phyloP scores from a whole-genome alignment of 2,888 invertebrate genomes.

The Marronus borbonicus region DNA sequence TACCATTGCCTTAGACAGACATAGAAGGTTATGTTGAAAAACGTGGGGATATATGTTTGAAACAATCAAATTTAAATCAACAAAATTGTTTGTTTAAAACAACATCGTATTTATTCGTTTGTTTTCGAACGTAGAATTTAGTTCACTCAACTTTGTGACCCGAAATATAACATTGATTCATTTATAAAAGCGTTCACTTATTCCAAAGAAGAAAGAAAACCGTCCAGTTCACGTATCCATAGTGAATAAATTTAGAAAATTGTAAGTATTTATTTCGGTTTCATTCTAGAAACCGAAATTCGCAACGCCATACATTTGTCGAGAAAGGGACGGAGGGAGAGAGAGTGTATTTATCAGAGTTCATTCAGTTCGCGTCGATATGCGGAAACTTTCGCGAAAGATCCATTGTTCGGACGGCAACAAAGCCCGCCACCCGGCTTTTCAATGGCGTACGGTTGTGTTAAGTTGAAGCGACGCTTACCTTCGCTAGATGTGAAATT shows the following conservation, averaged over 20 bases:
- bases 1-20: too few relatives aligned
- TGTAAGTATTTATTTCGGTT: too few relatives aligned
- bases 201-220: background rate
- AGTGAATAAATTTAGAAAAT: background rate
- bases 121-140: too few relatives aligned
- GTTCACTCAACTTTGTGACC: background rate
- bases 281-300: background rate
- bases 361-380: slow-evolving; percentile 4
- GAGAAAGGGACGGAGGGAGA: background rate
- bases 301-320: background rate
- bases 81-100: too few relatives aligned
- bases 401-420: background rate
- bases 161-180: background rate
- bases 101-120: too few relatives aligned
- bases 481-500: too few relatives aligned
- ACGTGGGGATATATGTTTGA: too few relatives aligned
- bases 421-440: background rate
- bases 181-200: background rate
- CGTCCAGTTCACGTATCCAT: background rate
- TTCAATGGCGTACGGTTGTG: background rate
- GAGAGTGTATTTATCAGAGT: background rate
- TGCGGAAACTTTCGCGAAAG: slow-evolving; percentile 13
- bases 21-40: too few relatives aligned
- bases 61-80: too few relatives aligned
- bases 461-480: too few relatives aligned